These are phyloP conservation scores for Pachypeltis micranthus DNA, from an alignment of 1,140 invertebrate species.

Conservation along the genomic window DNA sequence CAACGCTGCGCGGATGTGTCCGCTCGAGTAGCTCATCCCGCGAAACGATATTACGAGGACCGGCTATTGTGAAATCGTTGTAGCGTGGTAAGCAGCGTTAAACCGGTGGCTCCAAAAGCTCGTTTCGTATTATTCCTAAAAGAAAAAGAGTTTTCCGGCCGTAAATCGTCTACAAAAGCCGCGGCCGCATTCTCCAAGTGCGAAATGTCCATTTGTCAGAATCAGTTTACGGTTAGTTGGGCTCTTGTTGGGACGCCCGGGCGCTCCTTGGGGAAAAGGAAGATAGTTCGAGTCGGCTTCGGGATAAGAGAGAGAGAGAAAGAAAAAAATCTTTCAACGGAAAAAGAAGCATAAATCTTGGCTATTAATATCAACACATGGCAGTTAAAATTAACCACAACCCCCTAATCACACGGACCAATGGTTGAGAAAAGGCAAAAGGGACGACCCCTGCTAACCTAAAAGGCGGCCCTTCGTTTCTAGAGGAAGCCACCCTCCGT, in stretches of 20 bases:
- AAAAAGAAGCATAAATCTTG: constrained; percentile 8
- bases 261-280: not conserved
- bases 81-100: constrained; percentile 1
- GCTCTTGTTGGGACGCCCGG: not conserved
- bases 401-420: constrained; percentile 14
- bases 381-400: constrained; percentile 17
- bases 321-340: constrained; percentile 2
- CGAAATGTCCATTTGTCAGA: constrained; percentile 4
- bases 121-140: not conserved
- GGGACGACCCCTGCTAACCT: too few species aligned
- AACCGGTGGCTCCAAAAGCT: not conserved
- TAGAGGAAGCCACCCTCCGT: not conserved
- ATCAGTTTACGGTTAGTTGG: constrained; percentile 3
- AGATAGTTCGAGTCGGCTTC: not conserved
- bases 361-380: constrained; percentile 13
- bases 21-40: too few species aligned
- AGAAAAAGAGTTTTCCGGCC: not conserved
- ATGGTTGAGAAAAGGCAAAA: constrained; percentile 9
- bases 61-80: too few species aligned
- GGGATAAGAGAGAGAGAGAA: not conserved
- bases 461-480: not conserved
- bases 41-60: too few species aligned
- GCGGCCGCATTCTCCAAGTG: not conserved
- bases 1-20: too few species aligned
- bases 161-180: not conserved